Percentiles rank a stretch among this genome's conserved stretches.
Evolutionary conservation across 2,797 vertebrate species (phyloP).

Genomic region (Gila robusta): DNA sequence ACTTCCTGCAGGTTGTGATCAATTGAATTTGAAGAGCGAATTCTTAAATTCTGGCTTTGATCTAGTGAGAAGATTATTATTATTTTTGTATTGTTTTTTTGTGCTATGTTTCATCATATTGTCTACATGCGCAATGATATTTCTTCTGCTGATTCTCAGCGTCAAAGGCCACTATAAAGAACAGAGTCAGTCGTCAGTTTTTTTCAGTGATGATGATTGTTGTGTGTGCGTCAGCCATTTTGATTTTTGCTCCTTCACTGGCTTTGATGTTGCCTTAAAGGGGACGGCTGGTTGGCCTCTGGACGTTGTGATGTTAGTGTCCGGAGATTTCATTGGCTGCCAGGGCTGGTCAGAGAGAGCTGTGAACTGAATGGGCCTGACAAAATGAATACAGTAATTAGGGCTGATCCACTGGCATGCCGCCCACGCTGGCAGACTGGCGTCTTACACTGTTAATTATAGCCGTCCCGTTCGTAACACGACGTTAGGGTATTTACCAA

Average conservation of each 20-base stretch:
- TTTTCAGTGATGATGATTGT: neutral
- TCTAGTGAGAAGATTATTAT: neutral
- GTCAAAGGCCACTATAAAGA: neutral
- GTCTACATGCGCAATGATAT: neutral
- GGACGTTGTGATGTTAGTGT: conserved; percentile 47
- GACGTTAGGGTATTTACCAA: conserved; percentile 65
- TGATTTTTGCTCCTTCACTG: conserved; percentile 51
- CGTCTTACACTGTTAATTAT: conserved; percentile 85
- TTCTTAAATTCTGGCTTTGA: neutral
- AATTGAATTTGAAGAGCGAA: neutral
- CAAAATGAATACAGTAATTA: conserved; percentile 87
- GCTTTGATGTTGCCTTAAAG: conserved; percentile 54
- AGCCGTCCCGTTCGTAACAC: conserved; percentile 76
- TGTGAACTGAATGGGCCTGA: conserved; percentile 85
- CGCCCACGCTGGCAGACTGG: conserved; percentile 81
- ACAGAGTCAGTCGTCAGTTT: neutral
- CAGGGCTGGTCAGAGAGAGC: conserved; percentile 75
- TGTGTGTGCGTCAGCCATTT: conserved; percentile 46
- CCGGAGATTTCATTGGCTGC: conserved; percentile 51
- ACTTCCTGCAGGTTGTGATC: neutral
- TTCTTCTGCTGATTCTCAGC: neutral
- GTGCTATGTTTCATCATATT: neutral
- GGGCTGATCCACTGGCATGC: conserved; percentile 86
- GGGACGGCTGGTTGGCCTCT: conserved; percentile 54
- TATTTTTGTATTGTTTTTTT: neutral